phyloP scores from a whole-genome alignment of 2,888 invertebrate genomes.

The Melinaea menophilus region DNA sequence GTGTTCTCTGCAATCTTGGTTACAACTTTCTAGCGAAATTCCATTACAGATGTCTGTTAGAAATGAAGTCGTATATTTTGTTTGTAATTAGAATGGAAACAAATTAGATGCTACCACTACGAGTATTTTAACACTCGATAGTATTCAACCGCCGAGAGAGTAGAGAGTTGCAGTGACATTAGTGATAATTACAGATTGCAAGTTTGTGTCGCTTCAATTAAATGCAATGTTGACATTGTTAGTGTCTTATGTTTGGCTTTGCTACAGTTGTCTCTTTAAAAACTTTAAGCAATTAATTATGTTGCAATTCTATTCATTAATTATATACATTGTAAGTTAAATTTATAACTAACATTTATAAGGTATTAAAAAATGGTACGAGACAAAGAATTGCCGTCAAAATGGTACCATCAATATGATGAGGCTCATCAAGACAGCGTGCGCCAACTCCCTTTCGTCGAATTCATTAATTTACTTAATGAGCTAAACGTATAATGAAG shows the following conservation, averaged over 20 bases:
- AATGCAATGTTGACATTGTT: not conserved
- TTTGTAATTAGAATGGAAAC: conserved; percentile 15
- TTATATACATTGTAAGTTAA: too few species aligned
- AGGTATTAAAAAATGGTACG: conserved; percentile 24
- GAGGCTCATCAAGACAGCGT: conserved; percentile 43
- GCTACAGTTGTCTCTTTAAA: not conserved
- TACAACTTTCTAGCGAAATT: conserved; percentile 32
- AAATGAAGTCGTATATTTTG: conserved; percentile 26
- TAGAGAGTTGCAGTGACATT: conserved; percentile 3
- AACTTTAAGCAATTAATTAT: too few species aligned
- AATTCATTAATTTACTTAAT: conserved; percentile 66
- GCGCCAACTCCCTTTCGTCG: conserved; percentile 52
- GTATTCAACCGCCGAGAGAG: conserved; percentile 3
- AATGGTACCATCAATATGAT: conserved; percentile 49
- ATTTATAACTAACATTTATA: conserved; percentile 8
- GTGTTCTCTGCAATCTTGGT: conserved; percentile 32
- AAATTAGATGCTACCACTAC: conserved; percentile 15
- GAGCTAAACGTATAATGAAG: conserved; percentile 62
- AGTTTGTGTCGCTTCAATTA: conserved; percentile 6
- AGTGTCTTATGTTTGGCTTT: not conserved
- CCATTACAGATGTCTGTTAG: conserved; percentile 24
- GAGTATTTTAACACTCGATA: conserved; percentile 10
- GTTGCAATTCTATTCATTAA: too few species aligned
- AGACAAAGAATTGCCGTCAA: conserved; percentile 37
- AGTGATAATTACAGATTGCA: conserved; percentile 4